Evolutionary conservation across 2,113 vertebrate species (phyloP).

Genomic region (Pogona vitticeps): DNA sequence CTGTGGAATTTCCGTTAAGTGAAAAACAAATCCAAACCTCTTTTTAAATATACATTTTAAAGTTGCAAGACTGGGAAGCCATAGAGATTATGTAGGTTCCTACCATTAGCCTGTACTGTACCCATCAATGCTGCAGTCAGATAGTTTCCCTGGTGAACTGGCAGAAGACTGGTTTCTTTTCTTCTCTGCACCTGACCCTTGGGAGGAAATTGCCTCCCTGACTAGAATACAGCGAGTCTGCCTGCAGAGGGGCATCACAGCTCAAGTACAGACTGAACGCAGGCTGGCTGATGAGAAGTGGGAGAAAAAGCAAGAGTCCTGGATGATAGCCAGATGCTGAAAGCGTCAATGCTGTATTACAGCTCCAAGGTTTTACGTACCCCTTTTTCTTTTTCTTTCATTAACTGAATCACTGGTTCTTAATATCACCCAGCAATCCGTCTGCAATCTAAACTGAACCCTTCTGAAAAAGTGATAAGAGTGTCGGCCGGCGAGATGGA

Average conservation of each 20-base stretch:
- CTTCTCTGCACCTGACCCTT: too few species aligned
- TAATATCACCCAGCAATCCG: constrained; percentile 22
- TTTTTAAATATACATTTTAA: too few species aligned
- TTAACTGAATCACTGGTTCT: neutral
- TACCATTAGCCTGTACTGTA: neutral
- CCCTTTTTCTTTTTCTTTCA: neutral
- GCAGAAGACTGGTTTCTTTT: neutral
- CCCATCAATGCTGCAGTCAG: neutral
- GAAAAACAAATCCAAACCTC: neutral
- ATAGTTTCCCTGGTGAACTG: neutral
- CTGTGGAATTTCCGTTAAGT: too few species aligned
- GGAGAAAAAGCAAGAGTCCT: neutral
- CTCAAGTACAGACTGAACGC: neutral
- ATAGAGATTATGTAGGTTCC: neutral
- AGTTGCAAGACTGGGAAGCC: neutral
- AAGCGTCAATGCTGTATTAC: neutral
- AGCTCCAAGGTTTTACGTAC: constrained; percentile 10
- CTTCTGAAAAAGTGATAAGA: neutral
- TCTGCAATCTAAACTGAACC: constrained; percentile 1
- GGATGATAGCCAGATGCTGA: neutral
- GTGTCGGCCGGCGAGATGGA: neutral
- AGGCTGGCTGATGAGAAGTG: neutral
- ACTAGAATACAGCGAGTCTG: neutral
- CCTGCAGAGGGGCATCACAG: neutral
- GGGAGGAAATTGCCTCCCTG: neutral